Evolutionary conservation across 2,888 invertebrate genomes (phyloP).

Genomic region (Orchesella flavescens): DNA sequence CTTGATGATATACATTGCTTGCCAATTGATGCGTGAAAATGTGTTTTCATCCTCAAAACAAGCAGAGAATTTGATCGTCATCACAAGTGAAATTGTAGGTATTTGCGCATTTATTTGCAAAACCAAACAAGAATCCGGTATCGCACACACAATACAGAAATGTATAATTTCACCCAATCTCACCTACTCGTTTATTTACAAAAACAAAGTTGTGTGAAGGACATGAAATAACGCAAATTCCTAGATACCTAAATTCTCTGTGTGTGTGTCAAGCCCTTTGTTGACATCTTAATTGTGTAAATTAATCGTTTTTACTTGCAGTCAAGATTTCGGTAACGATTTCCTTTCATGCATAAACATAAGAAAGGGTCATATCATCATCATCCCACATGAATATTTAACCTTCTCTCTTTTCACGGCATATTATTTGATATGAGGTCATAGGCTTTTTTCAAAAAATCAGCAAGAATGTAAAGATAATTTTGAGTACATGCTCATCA

Average conservation of each 20-base stretch:
- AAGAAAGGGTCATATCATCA: too few relatives aligned
- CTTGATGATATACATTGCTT: too few relatives aligned
- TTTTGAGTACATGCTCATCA: neutral
- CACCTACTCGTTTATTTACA: neutral
- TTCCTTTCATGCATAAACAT: neutral
- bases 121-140: slow-evolving; percentile 40
- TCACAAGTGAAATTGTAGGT: too few relatives aligned
- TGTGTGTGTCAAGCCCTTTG: slow-evolving; percentile 35
- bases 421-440: too few relatives aligned
- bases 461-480: neutral
- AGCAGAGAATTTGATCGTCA: too few relatives aligned
- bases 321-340: neutral
- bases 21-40: too few relatives aligned
- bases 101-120: too few relatives aligned
- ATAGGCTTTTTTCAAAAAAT: neutral
- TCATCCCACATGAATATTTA: too few relatives aligned
- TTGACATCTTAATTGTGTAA: slow-evolving; percentile 55
- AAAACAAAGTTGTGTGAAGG: neutral
- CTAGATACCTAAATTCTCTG: too few relatives aligned
- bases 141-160: slow-evolving; percentile 1
- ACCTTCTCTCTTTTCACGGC: too few relatives aligned
- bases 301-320: slow-evolving; percentile 3
- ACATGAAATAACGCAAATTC: neutral
- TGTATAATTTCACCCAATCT: neutral
- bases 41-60: too few relatives aligned